These are phyloP conservation scores for Dasyprocta punctata DNA, from an alignment of 2,113 vertebrate species.

Conservation along the genomic window DNA sequence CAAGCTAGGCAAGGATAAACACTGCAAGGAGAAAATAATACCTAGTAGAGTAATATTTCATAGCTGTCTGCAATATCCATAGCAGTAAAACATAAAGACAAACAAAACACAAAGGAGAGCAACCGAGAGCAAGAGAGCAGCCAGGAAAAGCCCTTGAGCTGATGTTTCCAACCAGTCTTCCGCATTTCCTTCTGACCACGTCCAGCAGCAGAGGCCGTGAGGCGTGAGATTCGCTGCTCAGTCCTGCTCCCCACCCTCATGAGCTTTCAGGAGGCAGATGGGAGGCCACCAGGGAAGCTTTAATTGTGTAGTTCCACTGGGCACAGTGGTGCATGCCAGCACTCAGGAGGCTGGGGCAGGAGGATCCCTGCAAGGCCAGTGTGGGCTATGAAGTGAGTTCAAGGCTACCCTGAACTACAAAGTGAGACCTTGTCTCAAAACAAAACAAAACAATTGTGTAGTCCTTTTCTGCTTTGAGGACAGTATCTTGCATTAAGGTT, in stretches of 20 bases:
- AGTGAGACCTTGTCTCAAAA: neutral
- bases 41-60: neutral
- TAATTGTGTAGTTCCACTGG: neutral
- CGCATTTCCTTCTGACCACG: neutral
- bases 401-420: neutral
- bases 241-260: neutral
- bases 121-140: neutral
- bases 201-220: neutral
- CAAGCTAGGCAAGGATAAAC: neutral
- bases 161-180: fast-evolving
- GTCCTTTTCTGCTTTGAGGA: neutral
- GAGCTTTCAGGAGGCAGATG: neutral
- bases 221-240: fast-evolving
- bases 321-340: neutral
- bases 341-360: neutral
- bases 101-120: neutral
- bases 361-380: neutral
- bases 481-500: neutral
- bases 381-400: neutral
- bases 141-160: neutral
- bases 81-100: neutral
- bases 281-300: neutral
- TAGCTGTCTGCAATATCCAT: neutral
- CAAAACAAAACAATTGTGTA: neutral
- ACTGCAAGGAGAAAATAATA: constrained; percentile 18